Conservation (phyloP, 2,888 invertebrate species). For the Drosophila rubida region DNA sequence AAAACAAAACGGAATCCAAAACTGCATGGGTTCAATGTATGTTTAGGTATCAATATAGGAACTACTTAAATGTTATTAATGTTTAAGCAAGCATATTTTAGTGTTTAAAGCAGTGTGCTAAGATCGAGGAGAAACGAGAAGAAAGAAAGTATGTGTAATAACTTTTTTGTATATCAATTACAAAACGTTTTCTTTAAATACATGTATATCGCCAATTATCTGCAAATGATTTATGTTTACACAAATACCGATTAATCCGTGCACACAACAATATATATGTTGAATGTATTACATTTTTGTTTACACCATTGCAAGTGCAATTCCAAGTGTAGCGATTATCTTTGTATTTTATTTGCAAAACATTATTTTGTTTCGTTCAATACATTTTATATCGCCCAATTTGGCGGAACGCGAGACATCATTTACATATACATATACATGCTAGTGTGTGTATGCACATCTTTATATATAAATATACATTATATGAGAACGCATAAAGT, state of each 20-base stretch:
- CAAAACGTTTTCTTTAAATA: constrained; percentile 30
- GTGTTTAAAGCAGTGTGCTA: constrained; percentile 38
- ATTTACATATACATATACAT: constrained; percentile 37
- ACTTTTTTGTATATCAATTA: constrained; percentile 32
- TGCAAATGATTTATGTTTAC: constrained; percentile 21
- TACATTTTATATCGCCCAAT: constrained; percentile 8
- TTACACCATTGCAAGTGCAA: constrained; percentile 3
- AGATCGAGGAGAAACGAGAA: neutral
- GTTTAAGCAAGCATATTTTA: constrained; percentile 57
- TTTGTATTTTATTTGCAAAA: constrained; percentile 44
- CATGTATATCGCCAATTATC: constrained; percentile 22
- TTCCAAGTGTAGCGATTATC: constrained; percentile 1
- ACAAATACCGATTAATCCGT: constrained; percentile 11
- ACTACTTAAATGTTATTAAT: constrained; percentile 71
- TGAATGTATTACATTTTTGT: constrained; percentile 4
- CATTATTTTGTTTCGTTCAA: constrained; percentile 24
- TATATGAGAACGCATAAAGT: constrained; percentile 56
- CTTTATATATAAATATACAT: constrained; percentile 25
- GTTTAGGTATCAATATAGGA: constrained; percentile 52
- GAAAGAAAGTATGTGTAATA: constrained; percentile 44
- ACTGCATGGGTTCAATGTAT: constrained; percentile 30
- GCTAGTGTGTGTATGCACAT: constrained; percentile 29
- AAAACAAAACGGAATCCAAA: constrained; percentile 21
- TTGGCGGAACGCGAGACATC: constrained; percentile 22
- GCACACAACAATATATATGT: constrained; percentile 4